Evolutionary conservation across 2,113 vertebrate genomes (phyloP), one percentile per base, ranked within the genome.

Genomic region (Vidua chalybeata): DNA sequence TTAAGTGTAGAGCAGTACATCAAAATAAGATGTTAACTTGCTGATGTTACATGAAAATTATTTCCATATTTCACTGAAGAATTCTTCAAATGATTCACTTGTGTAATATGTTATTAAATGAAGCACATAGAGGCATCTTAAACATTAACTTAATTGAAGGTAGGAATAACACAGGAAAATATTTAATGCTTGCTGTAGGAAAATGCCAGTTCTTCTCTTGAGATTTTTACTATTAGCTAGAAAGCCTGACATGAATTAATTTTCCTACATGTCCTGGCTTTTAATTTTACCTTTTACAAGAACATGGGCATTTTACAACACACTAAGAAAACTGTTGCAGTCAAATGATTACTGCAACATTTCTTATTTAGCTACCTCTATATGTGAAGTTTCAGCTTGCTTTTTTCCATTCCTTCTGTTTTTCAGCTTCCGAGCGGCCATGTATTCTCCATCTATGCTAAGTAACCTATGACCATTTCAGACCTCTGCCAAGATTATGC

Each of bases 41-140:
- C 92, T 96, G 89, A 92, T 33, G 39, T 37, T 66, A 94, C 89
- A 92, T 68, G 78, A 86, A 96, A 96, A 93, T 75, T 54, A 96
- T 63, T 89, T 55, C 74, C 71, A 81, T 74, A 75, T 80, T 80
- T 73, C 94, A 94, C 79, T 83, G 82, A 92, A 94, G 77, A 93
- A 93, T 67, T 81, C 83, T 67, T 81, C 73, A 64, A 76, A 90
- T 35, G 0, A 92, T 58, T 63, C 46, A 90, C 68, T 93, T 84
- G 37, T 75, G 55, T 95, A 87, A 78, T 62, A 67, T 15, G 37
- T 56, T 84, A 93, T 77, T 97, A 94, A 89, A 94, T 81, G 91
- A 94, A 89, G 69, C 48, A 72, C 24, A 72, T 66, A 80, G 63
- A 85, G 75, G 68, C 35, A 89, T 78, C 54, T 89, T 78, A 84